Percentiles rank a stretch among this genome's conserved stretches.
Conservation (phyloP, 1,140 invertebrate species). For the Apis cerana region DNA sequence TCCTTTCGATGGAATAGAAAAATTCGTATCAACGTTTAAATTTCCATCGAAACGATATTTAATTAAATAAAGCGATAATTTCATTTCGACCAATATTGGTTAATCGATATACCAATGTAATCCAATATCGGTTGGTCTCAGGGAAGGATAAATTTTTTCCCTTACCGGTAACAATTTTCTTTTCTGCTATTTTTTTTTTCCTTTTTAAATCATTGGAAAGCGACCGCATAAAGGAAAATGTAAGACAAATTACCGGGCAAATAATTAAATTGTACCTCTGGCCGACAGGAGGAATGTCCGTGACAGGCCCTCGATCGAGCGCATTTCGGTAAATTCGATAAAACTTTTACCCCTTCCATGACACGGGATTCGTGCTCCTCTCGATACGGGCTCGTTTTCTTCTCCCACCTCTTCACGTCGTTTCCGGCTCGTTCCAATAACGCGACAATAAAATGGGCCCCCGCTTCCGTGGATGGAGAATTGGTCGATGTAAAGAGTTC, state of each 20-base stretch:
- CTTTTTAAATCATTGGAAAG: too few relatives aligned
- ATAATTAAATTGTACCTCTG: constrained; percentile 24
- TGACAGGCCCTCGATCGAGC: constrained; percentile 32
- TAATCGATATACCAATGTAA: too few relatives aligned
- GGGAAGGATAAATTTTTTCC: too few relatives aligned
- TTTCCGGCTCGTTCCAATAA: background rate
- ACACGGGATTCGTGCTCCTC: too few relatives aligned
- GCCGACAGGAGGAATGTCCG: background rate
- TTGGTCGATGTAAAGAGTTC: background rate
- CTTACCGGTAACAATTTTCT: too few relatives aligned
- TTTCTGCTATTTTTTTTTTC: too few relatives aligned
- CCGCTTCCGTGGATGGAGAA: background rate
- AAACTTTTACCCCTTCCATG: background rate
- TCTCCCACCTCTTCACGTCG: background rate
- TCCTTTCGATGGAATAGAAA: too few relatives aligned
- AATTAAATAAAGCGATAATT: too few relatives aligned
- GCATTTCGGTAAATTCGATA: constrained; percentile 20
- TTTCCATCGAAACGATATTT: too few relatives aligned
- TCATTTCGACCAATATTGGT: too few relatives aligned
- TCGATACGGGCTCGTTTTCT: background rate
- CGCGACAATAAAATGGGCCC: background rate
- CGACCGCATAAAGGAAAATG: background rate
- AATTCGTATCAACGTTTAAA: too few relatives aligned
- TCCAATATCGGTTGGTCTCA: too few relatives aligned
- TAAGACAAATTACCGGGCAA: constrained; percentile 1